Conservation (phyloP, 1,140 invertebrate genomes). For the Agraylea sexmaculata region DNA sequence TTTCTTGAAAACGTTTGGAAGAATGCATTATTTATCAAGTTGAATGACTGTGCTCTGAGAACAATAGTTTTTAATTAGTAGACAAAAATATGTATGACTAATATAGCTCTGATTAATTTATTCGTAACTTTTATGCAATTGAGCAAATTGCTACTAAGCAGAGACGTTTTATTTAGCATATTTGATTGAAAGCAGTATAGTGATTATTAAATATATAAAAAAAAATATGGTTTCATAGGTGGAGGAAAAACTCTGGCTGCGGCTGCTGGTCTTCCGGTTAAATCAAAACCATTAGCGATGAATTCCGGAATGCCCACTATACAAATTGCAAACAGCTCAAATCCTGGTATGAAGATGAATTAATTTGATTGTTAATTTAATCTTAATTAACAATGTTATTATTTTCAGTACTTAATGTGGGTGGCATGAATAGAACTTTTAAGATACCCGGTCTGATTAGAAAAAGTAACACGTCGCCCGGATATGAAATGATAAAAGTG, state of each 20-base stretch:
- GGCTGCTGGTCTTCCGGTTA: constrained; percentile 48
- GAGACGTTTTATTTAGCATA: too few relatives aligned
- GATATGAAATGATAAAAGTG: constrained; percentile 32
- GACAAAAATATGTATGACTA: too few relatives aligned
- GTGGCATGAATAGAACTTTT: constrained; percentile 18
- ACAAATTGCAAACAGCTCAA: too few relatives aligned
- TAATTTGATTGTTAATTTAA: not conserved
- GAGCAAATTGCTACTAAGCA: too few relatives aligned
- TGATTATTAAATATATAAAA: too few relatives aligned
- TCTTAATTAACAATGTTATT: not conserved
- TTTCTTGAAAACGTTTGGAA: too few relatives aligned
- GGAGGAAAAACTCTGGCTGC: constrained; percentile 70
- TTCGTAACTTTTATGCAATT: too few relatives aligned
- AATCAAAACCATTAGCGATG: constrained; percentile 22
- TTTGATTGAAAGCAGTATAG: not conserved
- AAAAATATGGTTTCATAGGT: too few relatives aligned
- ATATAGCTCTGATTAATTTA: too few relatives aligned
- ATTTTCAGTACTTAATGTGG: not conserved
- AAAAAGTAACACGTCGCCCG: constrained; percentile 31
- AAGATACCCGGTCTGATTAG: constrained; percentile 43
- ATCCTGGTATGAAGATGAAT: not conserved
- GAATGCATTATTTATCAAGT: too few relatives aligned
- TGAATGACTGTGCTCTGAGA: too few relatives aligned
- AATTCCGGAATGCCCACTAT: not conserved
- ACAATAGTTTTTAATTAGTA: too few relatives aligned